Base-by-base conservation (phyloP, 2,113 vertebrate genomes). In the Rhabdornis inornatus region DNA sequence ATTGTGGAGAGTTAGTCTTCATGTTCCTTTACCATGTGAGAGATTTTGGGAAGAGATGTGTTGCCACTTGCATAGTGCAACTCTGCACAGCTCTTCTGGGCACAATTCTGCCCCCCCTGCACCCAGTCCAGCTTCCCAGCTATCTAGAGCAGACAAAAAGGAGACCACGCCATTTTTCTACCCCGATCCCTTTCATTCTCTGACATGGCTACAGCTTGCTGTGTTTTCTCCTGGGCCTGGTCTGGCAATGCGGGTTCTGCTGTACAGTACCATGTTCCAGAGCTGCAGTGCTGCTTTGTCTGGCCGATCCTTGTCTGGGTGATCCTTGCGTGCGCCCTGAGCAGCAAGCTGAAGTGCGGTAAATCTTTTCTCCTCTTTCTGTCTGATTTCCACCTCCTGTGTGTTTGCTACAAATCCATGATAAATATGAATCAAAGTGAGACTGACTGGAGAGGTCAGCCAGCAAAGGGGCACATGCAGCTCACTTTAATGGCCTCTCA, bases 161-260 rank as follows among this genome's bases (percentile, higher is more conserved):
- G 15, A 68, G 7, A 4, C 21, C 13, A 13, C 56, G 42, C 1
- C 9, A 13, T 63, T 89, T 81, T 84, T 5, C 50, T 84, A n/a
- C 12, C 64, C 33, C 9, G 6, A 63, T 39, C 20, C 18, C 15
- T 78, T 81, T 86, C 5, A 23, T 66, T 55, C 68, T 83, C 85
- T 57, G 45, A 7, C 17, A 35, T 70, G 21, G 42, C 25, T 50
- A 15, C 33, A 42, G 40, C 24, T 86, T 74, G 15, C 22, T 3
- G 2, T 47, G 13, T 53, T 65, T 87, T 50, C 47, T 66, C 35
- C 35, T 9, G 35, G 0, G 4, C 10, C n/a, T 0, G 0, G 7
- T 2, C 23, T 23, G 6, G 24, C 0, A 0, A 11, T 55, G 47
- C 28, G 55, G 30, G 6, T 14, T 18, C 5, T 89, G 47, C 39